Base-by-base conservation (phyloP, 1,140 invertebrate species). In the Zophobas morio region DNA sequence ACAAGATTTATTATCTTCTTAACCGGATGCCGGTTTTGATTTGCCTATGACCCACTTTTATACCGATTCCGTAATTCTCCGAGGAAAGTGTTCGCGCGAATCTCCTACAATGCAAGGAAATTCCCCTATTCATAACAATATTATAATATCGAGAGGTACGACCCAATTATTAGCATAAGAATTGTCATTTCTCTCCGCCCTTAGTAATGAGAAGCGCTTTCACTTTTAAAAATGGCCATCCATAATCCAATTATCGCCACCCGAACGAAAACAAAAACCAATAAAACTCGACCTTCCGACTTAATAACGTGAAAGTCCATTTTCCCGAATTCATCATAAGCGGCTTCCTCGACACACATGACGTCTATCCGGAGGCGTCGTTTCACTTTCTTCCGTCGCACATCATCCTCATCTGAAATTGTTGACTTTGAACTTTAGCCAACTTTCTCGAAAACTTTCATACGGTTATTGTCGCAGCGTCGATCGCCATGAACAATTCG, bases 371-470 rank as follows among this genome's bases (percentile, higher is more conserved):
- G 37, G 20, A 42, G 60, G 60, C 60, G 60, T 66, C 37, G 60
- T 66, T 66, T 66, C 60, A 42, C 60, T 66, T 66, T 66, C 60
- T 66, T 66, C 60, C 60, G 60, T 33, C 60, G 39, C 39, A 63
- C 34, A 63, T 39, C 57, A 66, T 66, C 60, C 39, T 66, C 60
- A 66, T 66, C 60, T 66, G 20, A 66, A 66, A 66, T n/a, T 39
- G 60, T 2, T 66, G 60, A 66, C 60, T 66, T 66, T 66, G 60
- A 66, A 66, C 56, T 60, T 60, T 60, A 60, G 8, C 56, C 60
- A 66, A 66, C 60, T 66, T 66, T 66, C 60, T 66, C 60, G 49
- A 51, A 54, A 34, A 54, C 60, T 66, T 66, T 66, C 60, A 36
- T 37, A 6, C 8, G 33, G 35, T 35, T 60, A 60, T 8, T 56